A percentile compares a stretch with the other conserved stretches of the same genome.
Evolutionary conservation across 2,888 invertebrate species (phyloP).

Genomic region (Blastobasis adustella): DNA sequence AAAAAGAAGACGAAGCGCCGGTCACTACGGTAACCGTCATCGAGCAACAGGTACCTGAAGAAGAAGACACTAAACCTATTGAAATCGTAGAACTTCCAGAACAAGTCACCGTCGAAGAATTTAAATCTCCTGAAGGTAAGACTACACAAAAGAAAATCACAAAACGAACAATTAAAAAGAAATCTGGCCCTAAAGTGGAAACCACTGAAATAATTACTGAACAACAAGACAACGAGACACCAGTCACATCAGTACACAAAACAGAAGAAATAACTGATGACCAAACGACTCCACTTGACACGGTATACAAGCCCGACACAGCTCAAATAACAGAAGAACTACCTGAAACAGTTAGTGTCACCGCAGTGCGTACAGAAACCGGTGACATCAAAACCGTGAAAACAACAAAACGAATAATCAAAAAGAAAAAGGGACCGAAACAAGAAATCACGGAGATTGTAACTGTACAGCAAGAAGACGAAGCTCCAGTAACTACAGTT

Average conservation of each 20-base stretch:
- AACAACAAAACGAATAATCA: conserved; percentile 23
- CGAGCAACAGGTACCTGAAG: conserved; percentile 20
- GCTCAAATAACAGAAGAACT: conserved; percentile 21
- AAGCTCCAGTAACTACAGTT: conserved; percentile 19
- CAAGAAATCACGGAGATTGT: conserved; percentile 18
- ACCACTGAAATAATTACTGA: conserved; percentile 21
- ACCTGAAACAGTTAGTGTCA: conserved; percentile 24
- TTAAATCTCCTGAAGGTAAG: conserved; percentile 27
- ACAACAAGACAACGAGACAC: conserved; percentile 19
- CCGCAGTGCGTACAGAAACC: conserved; percentile 12
- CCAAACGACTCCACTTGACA: conserved; percentile 19
- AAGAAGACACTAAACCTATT: conserved; percentile 21
- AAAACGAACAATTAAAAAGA: conserved; percentile 30
- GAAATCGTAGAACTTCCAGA: conserved; percentile 23
- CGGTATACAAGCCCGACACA: conserved; percentile 25
- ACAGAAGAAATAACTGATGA: conserved; percentile 24
- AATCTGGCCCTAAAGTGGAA: conserved; percentile 27
- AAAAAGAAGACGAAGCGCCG: conserved; percentile 38
- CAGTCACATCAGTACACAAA: conserved; percentile 23
- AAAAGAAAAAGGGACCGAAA: conserved; percentile 11
- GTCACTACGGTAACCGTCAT: conserved; percentile 19
- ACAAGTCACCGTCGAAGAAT: conserved; percentile 36
- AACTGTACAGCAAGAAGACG: conserved; percentile 13
- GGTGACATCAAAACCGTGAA: conserved; percentile 13
- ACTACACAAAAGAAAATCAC: conserved; percentile 24